Evolutionary conservation across 2,797 vertebrate species (phyloP).

Genomic region (Karalla daura): DNA sequence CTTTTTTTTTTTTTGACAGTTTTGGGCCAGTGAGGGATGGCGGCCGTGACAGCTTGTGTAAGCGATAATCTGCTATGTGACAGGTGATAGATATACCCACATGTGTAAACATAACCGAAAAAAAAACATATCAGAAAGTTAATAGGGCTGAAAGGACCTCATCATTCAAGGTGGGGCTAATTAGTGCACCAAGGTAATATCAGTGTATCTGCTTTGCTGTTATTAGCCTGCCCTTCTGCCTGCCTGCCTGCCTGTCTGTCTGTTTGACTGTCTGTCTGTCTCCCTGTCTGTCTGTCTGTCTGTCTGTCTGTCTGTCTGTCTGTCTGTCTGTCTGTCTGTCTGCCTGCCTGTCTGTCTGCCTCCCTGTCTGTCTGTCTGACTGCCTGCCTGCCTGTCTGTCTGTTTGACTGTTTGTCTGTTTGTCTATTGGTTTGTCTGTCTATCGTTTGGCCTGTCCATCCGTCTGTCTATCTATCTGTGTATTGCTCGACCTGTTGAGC

Average conservation of each 20-base stretch:
- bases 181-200: neutral
- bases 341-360: neutral
- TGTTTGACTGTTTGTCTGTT: too few relatives aligned
- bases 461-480: slow-evolving; percentile 1
- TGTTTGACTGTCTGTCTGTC: neutral
- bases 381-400: too few relatives aligned
- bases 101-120: slow-evolving; percentile 34
- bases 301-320: slow-evolving; percentile 2
- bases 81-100: slow-evolving; percentile 47
- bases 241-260: too few relatives aligned
- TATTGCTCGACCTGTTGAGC: too few relatives aligned
- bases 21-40: slow-evolving; percentile 61
- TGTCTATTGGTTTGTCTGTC: slow-evolving; percentile 4
- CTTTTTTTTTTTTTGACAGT: slow-evolving; percentile 58
- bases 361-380: too few relatives aligned
- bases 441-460: too few relatives aligned
- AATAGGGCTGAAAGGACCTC: neutral
- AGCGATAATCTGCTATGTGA: slow-evolving; percentile 52
- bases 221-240: slow-evolving; percentile 2
- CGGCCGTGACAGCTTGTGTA: slow-evolving; percentile 59
- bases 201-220: neutral
- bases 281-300: too few relatives aligned
- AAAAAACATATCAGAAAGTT: slow-evolving; percentile 22
- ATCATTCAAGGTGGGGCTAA: slow-evolving; percentile 13
- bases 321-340: too few relatives aligned